A percentile compares a stretch with the other conserved stretches of the same genome.
Evolutionary conservation across 2,888 invertebrate species (phyloP).

Genomic region (Nephrocerus scutellatus): DNA sequence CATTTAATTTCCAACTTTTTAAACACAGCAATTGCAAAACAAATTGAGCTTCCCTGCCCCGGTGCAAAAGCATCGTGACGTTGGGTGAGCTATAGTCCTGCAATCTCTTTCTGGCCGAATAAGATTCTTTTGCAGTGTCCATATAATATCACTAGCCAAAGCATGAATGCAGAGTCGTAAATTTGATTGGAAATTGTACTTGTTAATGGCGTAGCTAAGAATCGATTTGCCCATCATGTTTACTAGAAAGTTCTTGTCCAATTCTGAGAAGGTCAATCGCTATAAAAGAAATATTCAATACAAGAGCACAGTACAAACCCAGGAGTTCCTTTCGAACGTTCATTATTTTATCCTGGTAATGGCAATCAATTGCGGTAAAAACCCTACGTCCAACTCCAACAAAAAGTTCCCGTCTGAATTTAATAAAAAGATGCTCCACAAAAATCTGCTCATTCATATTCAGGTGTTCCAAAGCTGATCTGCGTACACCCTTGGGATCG

Average conservation of each 20-base stretch:
- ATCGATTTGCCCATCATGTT: slow-evolving; percentile 37
- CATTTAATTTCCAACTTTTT: too few relatives aligned
- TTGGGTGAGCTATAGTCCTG: slow-evolving; percentile 15
- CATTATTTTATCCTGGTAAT: slow-evolving; percentile 35
- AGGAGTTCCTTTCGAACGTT: slow-evolving; percentile 35
- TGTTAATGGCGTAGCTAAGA: slow-evolving; percentile 36
- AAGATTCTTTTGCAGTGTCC: slow-evolving; percentile 33
- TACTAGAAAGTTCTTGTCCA: slow-evolving; percentile 38
- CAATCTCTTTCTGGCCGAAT: slow-evolving; percentile 30
- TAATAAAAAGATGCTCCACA: slow-evolving; percentile 40
- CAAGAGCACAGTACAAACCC: slow-evolving; percentile 23
- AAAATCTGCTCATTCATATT: slow-evolving; percentile 36
- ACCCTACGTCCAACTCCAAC: slow-evolving; percentile 40
- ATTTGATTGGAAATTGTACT: slow-evolving; percentile 35
- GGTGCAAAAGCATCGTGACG: slow-evolving; percentile 10
- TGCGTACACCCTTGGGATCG: slow-evolving; percentile 25
- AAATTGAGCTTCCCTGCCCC: too few relatives aligned
- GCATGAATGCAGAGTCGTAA: slow-evolving; percentile 34
- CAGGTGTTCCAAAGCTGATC: slow-evolving; percentile 29
- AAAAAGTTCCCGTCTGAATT: slow-evolving; percentile 40
- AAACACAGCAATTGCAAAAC: too few relatives aligned
- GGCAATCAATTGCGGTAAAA: slow-evolving; percentile 39
- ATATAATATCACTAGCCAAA: slow-evolving; percentile 39
- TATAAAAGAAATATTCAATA: background rate
- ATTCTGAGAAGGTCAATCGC: slow-evolving; percentile 26